Evolutionary conservation across 2,888 invertebrate genomes (phyloP), one percentile per base, ranked within the genome.

Genomic region (Troides oblongomaculatus): DNA sequence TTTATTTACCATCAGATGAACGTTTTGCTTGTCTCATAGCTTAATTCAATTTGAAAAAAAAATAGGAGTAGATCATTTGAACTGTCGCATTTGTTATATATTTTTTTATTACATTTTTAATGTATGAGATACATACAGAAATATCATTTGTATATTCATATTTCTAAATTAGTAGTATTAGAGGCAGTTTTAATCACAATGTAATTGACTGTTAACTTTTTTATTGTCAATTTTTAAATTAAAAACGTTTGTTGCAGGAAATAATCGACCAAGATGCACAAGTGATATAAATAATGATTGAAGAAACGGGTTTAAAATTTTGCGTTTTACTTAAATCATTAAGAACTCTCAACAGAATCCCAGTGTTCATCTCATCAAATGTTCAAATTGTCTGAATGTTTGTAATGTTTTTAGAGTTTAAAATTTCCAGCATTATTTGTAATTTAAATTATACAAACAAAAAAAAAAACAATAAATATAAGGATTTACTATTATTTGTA

Each of bases 351-450:
- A 76, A 80, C 79, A 78, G 76, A 72, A 80, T 83, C 78, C 80
- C 81, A 82, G 81, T 84, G 84, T 87, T 85, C 85, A 84, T 87
- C 85, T 88, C 81, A 77, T 77, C 74, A 74, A 72, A 84, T 84
- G 88, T 87, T 83, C 84, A 86, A 84, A 86, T 81, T 81, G 82
- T 82, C 81, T 83, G 76, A 78, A 76, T 77, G 82, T 83, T 84
- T 87, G 84, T 87, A 84, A 30, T 84, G 85, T 86, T 59, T 85
- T 80, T 86, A 81, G 77, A 79, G 82, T 84, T 82, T 66, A 46
- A 80, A 75, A 84, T 88, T 90, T 90, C 90, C 89, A 90, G 81
- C 83, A 83, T 79, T 79, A 80, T 81, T 79, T 83, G 80, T 86
- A 85, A 88, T 86, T 86, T 88, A 86, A 88, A 83, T 85, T 80